Conservation (phyloP, 2,797 vertebrate species). For the Kryptolebias ocellatus region DNA sequence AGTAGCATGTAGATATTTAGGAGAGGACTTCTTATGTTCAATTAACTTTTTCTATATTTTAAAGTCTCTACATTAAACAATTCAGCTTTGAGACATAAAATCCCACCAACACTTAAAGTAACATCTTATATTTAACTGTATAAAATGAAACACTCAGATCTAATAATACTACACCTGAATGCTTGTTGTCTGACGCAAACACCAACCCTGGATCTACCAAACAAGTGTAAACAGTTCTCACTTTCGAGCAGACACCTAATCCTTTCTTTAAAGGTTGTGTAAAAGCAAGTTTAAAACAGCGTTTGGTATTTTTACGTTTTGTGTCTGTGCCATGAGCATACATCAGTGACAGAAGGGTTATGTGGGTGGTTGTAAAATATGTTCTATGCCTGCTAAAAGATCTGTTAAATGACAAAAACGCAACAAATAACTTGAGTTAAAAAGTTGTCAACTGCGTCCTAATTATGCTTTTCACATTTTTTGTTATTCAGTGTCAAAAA, state of each 20-base stretch:
- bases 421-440: neutral
- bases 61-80: too few species aligned
- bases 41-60: too few species aligned
- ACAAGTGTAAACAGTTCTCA: neutral
- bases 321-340: neutral
- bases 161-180: neutral
- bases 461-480: conserved; percentile 8
- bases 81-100: too few species aligned
- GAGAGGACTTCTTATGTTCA: too few species aligned
- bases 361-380: conserved; percentile 1
- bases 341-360: neutral
- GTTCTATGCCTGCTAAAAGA: neutral
- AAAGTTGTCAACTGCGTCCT: neutral
- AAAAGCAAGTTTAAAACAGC: neutral
- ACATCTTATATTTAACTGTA: too few species aligned
- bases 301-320: neutral
- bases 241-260: neutral
- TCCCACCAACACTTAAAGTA: too few species aligned
- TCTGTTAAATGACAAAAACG: neutral
- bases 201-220: neutral
- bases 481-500: neutral
- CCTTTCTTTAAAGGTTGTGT: neutral
- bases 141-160: too few species aligned
- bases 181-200: neutral
- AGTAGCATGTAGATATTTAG: too few species aligned